A percentile compares a stretch with the other conserved stretches of the same genome.
phyloP scores from a whole-genome alignment of 2,888 invertebrate species.

The Cataglyphis rosenhaueri region DNA sequence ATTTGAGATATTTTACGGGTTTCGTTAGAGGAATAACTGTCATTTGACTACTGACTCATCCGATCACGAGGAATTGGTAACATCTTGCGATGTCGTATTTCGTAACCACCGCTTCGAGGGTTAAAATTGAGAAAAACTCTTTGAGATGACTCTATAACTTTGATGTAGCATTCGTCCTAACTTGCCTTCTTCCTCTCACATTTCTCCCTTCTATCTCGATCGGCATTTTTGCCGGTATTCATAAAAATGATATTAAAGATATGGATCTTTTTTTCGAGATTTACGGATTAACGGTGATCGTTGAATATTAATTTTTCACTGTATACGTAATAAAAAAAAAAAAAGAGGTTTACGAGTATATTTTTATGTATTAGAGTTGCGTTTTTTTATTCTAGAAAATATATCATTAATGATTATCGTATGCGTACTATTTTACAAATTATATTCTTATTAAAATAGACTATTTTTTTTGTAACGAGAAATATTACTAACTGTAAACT shows the following conservation, averaged over 20 bases:
- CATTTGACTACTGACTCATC: slow-evolving; percentile 43
- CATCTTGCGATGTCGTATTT: slow-evolving; percentile 29
- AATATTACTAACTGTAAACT: not conserved
- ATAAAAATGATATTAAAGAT: slow-evolving; percentile 42
- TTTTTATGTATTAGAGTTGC: not conserved
- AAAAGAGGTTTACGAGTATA: not conserved
- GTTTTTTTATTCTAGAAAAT: not conserved
- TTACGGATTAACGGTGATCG: not conserved
- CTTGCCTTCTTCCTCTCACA: not conserved
- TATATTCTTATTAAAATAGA: not conserved
- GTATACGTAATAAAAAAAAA: slow-evolving; percentile 21
- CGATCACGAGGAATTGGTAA: slow-evolving; percentile 28
- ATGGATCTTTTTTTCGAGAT: slow-evolving; percentile 31
- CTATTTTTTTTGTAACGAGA: not conserved
- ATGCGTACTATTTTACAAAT: not conserved
- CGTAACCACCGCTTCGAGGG: slow-evolving; percentile 8
- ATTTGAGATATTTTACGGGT: not conserved
- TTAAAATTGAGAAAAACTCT: slow-evolving; percentile 47
- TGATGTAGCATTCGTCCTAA: slow-evolving; percentile 20
- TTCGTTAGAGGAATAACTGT: slow-evolving; percentile 31
- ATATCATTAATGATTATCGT: not conserved
- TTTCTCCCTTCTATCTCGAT: not conserved
- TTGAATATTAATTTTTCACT: slow-evolving; percentile 38
- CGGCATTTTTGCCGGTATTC: slow-evolving; percentile 2
- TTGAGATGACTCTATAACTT: slow-evolving; percentile 34